A percentile compares a stretch with the other conserved stretches of the same genome.
phyloP scores from a whole-genome alignment of 2,888 invertebrate genomes.

The Epistrophe grossulariae region DNA sequence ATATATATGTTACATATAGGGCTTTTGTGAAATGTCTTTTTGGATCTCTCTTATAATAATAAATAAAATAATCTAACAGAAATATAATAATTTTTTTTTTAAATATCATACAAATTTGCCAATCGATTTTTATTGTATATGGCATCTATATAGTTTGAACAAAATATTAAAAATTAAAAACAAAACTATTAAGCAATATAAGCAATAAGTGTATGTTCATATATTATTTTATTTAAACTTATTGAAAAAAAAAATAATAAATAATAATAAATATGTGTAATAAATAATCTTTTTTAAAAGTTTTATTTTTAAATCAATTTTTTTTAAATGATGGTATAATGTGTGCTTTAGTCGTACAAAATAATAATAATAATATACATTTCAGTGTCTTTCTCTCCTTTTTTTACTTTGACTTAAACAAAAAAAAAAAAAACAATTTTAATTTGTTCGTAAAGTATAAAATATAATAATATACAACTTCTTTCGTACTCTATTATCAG shows the following conservation, averaged over 20 bases:
- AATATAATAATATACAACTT: slow-evolving; percentile 1
- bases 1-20: slow-evolving; percentile 56
- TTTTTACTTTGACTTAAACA: slow-evolving; percentile 13
- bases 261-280: slow-evolving; percentile 62
- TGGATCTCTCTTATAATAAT: slow-evolving; percentile 66
- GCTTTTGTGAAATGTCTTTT: slow-evolving; percentile 74
- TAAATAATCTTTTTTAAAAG: slow-evolving; percentile 27
- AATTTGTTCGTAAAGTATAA: slow-evolving; percentile 18
- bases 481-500: slow-evolving; percentile 21
- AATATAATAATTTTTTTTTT: not conserved
- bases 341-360: slow-evolving; percentile 70
- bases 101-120: slow-evolving; percentile 40
- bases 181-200: slow-evolving; percentile 41
- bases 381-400: slow-evolving; percentile 64
- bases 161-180: slow-evolving; percentile 13
- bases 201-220: slow-evolving; percentile 71
- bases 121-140: slow-evolving; percentile 26
- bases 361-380: slow-evolving; percentile 53
- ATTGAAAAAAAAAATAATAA: slow-evolving; percentile 26
- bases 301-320: slow-evolving; percentile 9
- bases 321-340: slow-evolving; percentile 56
- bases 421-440: slow-evolving; percentile 9
- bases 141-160: slow-evolving; percentile 48
- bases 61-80: not conserved
- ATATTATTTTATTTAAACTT: slow-evolving; percentile 25